Conservation (phyloP, 2,888 invertebrate genomes). For the Orthosia incerta region DNA sequence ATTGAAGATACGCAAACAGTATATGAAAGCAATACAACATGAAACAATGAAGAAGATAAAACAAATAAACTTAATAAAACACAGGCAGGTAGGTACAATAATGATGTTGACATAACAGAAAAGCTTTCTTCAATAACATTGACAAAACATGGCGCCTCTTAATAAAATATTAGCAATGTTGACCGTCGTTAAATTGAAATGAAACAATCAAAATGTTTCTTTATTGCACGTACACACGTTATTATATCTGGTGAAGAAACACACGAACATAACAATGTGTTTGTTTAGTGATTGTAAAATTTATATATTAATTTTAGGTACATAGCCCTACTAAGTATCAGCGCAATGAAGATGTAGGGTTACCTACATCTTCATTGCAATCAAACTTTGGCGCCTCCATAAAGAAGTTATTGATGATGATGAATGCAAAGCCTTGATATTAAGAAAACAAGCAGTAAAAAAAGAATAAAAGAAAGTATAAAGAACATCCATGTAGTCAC, state of each 20-base stretch:
- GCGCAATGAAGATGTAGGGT: too few species aligned
- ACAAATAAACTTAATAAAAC: slow-evolving; percentile 13
- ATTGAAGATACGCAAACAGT: neutral
- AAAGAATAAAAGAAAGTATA: neutral
- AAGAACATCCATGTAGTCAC: neutral
- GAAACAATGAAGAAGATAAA: slow-evolving; percentile 8
- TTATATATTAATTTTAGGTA: too few species aligned
- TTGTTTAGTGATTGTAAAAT: neutral
- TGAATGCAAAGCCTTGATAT: neutral
- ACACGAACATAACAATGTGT: neutral
- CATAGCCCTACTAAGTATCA: neutral
- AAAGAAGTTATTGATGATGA: neutral
- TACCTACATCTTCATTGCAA: neutral
- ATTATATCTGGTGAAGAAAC: neutral
- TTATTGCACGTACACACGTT: neutral
- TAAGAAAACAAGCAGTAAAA: neutral
- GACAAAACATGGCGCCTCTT: slow-evolving; percentile 40
- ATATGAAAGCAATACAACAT: slow-evolving; percentile 1
- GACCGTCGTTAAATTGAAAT: slow-evolving; percentile 27
- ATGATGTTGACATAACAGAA: slow-evolving; percentile 3
- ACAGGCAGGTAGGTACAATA: neutral
- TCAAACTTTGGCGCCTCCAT: neutral
- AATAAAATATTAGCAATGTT: slow-evolving; percentile 38
- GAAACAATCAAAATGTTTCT: slow-evolving; percentile 5
- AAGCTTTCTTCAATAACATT: slow-evolving; percentile 17